Conservation (phyloP, 1,140 invertebrate genomes). For the Campoletis sonorensis region DNA sequence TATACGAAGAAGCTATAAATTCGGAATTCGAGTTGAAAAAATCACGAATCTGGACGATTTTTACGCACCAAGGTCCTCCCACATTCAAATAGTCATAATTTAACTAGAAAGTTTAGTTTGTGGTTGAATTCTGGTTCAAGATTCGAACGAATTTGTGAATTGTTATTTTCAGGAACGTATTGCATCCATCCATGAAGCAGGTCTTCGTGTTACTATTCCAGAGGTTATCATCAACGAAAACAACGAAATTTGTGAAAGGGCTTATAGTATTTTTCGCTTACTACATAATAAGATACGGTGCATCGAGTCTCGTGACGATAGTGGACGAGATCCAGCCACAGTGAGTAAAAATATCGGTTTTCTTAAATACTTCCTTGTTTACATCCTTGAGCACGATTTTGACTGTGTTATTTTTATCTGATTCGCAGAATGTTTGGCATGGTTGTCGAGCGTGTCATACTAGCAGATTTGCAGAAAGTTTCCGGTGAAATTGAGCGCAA, state of each 20-base stretch:
- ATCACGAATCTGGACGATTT: conserved; percentile 4
- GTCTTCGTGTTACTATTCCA: conserved; percentile 95
- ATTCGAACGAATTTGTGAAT: conserved; percentile 19
- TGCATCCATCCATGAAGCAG: conserved; percentile 89
- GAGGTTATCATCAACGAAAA: conserved; percentile 93
- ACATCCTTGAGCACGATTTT: background rate
- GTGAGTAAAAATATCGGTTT: no score
- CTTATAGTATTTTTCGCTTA: conserved; percentile 94
- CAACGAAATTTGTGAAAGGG: conserved; percentile 93
- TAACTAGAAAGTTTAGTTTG: no score
- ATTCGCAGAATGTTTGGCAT: conserved; percentile 92
- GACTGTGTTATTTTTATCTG: conserved; percentile 20
- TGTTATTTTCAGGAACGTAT: conserved; percentile 77
- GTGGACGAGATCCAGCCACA: conserved; percentile 92
- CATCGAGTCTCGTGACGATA: conserved; percentile 83
- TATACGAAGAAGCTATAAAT: no score
- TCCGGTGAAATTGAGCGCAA: conserved; percentile 89
- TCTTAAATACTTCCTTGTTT: background rate
- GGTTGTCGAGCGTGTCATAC: conserved; percentile 92
- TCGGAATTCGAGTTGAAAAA: no score
- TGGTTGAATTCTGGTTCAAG: no score
- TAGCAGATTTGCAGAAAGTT: conserved; percentile 92
- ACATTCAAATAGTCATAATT: no score
- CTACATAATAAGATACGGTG: conserved; percentile 88
- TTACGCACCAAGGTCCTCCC: no score